These are phyloP conservation scores for Tuta absoluta DNA, from an alignment of 2,888 invertebrate species.

Conservation along the genomic window DNA sequence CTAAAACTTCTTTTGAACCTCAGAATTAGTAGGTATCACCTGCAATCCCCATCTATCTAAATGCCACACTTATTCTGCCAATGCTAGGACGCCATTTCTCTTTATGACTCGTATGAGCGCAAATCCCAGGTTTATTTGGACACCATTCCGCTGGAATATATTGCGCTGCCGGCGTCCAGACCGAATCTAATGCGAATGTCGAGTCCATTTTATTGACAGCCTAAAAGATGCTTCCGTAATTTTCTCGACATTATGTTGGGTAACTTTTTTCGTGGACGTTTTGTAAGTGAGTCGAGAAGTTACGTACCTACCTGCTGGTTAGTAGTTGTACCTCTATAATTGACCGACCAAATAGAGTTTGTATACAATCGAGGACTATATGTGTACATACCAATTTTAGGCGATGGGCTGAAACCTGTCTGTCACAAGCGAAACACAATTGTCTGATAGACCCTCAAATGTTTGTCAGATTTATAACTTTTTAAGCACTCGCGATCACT, in stretches of 20 bases:
- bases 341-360: too few relatives aligned
- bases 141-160: slow-evolving; percentile 15
- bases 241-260: neutral
- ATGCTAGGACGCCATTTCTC: slow-evolving; percentile 21
- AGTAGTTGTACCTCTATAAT: too few relatives aligned
- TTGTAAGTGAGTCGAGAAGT: neutral
- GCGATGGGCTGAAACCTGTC: too few relatives aligned
- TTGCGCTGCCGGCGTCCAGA: slow-evolving; percentile 1
- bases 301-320: neutral
- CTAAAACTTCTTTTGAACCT: neutral
- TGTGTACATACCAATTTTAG: too few relatives aligned
- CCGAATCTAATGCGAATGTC: slow-evolving; percentile 14
- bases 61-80: slow-evolving; percentile 20
- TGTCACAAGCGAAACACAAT: too few relatives aligned
- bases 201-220: slow-evolving; percentile 23
- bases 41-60: slow-evolving; percentile 26
- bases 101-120: slow-evolving; percentile 24
- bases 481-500: too few relatives aligned
- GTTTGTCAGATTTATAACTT: too few relatives aligned
- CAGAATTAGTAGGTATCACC: neutral
- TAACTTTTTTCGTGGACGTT: neutral
- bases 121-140: slow-evolving; percentile 23
- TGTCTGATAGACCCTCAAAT: too few relatives aligned
- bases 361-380: too few relatives aligned
- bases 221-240: slow-evolving; percentile 12